A percentile compares a stretch with the other conserved stretches of the same genome.
phyloP scores from a whole-genome alignment of 2,888 invertebrate species.

The Thecophora atra region DNA sequence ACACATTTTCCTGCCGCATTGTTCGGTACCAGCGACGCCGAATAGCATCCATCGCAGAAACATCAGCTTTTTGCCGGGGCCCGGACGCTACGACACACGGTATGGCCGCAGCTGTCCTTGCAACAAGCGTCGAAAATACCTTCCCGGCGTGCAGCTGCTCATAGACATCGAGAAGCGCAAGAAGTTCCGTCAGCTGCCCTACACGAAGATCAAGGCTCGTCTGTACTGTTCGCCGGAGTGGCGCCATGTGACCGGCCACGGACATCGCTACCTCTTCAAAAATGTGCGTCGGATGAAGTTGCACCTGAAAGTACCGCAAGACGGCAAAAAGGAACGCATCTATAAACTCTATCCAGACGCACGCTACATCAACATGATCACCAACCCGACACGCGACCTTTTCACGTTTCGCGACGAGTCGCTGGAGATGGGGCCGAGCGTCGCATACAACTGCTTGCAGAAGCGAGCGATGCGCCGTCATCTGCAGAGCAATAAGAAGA shows the following conservation, averaged over 20 bases:
- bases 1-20: constrained; percentile 47
- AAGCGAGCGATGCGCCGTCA: constrained; percentile 54
- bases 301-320: constrained; percentile 15
- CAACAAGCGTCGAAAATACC: constrained; percentile 40
- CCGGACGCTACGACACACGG: constrained; percentile 57
- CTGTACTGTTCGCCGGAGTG: constrained; percentile 49
- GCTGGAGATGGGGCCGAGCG: not conserved
- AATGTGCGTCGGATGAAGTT: constrained; percentile 33
- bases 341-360: constrained; percentile 52
- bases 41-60: constrained; percentile 37
- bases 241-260: constrained; percentile 56
- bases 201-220: constrained; percentile 43
- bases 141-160: constrained; percentile 49
- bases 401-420: constrained; percentile 46
- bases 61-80: constrained; percentile 53
- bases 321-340: constrained; percentile 46
- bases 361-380: constrained; percentile 57
- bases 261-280: constrained; percentile 51
- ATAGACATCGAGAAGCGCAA: constrained; percentile 56
- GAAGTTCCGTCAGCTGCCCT: constrained; percentile 55
- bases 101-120: constrained; percentile 51
- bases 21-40: constrained; percentile 51
- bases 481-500: constrained; percentile 57
- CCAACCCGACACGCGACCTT: constrained; percentile 45
- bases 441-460: constrained; percentile 55